A percentile compares a stretch with the other conserved stretches of the same genome.
Conservation (phyloP, 1,140 invertebrate genomes). For the Cydia fagiglandana region DNA sequence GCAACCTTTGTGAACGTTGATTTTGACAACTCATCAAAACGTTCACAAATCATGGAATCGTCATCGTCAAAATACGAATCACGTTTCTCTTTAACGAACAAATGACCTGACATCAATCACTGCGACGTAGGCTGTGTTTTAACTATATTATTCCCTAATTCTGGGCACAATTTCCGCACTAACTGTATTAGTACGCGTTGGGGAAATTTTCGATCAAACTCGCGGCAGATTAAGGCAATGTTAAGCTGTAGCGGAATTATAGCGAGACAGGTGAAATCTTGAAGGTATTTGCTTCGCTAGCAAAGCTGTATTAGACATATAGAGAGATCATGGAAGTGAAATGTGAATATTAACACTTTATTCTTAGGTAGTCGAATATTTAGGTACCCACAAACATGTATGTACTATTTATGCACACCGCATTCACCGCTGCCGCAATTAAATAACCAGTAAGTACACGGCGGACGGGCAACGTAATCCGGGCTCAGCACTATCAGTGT, state of each 20-base stretch:
- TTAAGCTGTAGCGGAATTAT: background rate
- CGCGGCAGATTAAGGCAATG: slow-evolving; percentile 22
- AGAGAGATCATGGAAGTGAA: too few species aligned
- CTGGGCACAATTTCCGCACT: slow-evolving; percentile 22
- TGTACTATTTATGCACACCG: too few species aligned
- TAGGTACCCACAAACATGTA: too few species aligned
- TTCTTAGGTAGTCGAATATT: too few species aligned
- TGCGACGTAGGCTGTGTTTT: slow-evolving; percentile 20
- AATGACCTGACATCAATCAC: slow-evolving; percentile 16
- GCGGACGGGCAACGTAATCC: too few species aligned
- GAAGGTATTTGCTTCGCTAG: background rate
- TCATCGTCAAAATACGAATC: slow-evolving; percentile 12
- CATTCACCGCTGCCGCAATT: too few species aligned
- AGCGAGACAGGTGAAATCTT: background rate
- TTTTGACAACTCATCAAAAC: slow-evolving; percentile 1
- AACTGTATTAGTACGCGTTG: slow-evolving; percentile 1
- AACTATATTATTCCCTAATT: slow-evolving; percentile 31
- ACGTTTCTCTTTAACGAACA: slow-evolving; percentile 25
- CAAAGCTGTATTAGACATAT: too few species aligned
- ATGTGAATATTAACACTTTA: too few species aligned
- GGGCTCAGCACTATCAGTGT: too few species aligned
- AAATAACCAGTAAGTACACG: too few species aligned
- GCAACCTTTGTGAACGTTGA: background rate
- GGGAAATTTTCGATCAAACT: slow-evolving; percentile 20
- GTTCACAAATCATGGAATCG: slow-evolving; percentile 18